Evolutionary conservation across 2,113 vertebrate species (phyloP).

Genomic region (Pipra filicauda): DNA sequence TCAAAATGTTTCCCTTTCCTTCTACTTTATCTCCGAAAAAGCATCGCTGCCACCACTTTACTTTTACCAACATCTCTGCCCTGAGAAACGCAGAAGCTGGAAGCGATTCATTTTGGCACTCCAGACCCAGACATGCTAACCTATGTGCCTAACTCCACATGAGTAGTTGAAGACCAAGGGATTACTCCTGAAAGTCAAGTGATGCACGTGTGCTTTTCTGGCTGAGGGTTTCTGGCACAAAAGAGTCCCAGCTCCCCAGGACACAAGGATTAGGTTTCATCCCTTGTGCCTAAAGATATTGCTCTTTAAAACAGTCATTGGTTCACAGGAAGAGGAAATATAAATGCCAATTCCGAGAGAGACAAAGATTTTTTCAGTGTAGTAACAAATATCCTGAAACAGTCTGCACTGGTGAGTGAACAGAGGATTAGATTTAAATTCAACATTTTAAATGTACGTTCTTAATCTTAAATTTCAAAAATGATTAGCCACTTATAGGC

Average conservation of each 20-base stretch:
- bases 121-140: background rate
- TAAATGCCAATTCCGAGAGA: slow-evolving; percentile 16
- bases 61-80: background rate
- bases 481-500: slow-evolving; percentile 29
- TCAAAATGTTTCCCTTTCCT: background rate
- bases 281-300: background rate
- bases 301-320: slow-evolving; percentile 22
- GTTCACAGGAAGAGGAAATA: slow-evolving; percentile 8
- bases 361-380: background rate
- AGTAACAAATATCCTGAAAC: background rate
- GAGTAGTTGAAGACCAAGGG: background rate
- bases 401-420: background rate
- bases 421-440: slow-evolving; percentile 38
- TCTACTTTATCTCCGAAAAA: background rate
- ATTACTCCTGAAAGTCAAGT: background rate
- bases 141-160: background rate
- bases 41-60: background rate
- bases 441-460: slow-evolving; percentile 7
- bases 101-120: background rate
- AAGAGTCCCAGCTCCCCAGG: background rate
- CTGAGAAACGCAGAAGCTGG: background rate
- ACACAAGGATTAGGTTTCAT: slow-evolving; percentile 3
- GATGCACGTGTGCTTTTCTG: background rate
- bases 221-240: background rate
- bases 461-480: slow-evolving; percentile 56